phyloP scores from a whole-genome alignment of 2,113 vertebrate genomes.

The Lepisosteus osseus region DNA sequence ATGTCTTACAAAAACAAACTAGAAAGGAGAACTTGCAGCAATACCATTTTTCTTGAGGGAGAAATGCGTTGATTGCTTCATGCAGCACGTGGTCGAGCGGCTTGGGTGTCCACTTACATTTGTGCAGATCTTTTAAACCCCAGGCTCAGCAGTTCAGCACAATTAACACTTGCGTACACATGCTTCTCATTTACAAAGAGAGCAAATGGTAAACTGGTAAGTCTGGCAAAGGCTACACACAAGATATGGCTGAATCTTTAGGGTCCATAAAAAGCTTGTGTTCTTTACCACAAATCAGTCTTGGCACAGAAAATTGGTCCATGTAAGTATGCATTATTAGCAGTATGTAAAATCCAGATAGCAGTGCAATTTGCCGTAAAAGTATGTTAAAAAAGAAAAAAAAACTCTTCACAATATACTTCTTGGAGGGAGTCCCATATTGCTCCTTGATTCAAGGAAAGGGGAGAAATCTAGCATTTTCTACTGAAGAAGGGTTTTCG shows the following conservation, averaged over 20 bases:
- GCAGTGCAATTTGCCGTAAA: slow-evolving; percentile 71
- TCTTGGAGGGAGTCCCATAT: slow-evolving; percentile 73
- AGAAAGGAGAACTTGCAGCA: slow-evolving; percentile 9
- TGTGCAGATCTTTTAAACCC: slow-evolving; percentile 5
- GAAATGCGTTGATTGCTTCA: slow-evolving; percentile 52
- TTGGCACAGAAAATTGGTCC: slow-evolving; percentile 71
- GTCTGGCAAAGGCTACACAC: slow-evolving; percentile 28
- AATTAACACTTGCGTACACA: slow-evolving; percentile 25
- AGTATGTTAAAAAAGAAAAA: slow-evolving; percentile 54
- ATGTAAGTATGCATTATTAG: slow-evolving; percentile 60
- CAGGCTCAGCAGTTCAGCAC: neutral
- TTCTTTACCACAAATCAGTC: slow-evolving; percentile 56
- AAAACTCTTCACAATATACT: slow-evolving; percentile 57
- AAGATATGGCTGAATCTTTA: slow-evolving; percentile 21
- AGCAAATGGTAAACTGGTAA: slow-evolving; percentile 19
- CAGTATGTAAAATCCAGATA: slow-evolving; percentile 69
- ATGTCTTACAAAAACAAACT: slow-evolving; percentile 42
- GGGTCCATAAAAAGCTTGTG: slow-evolving; percentile 23
- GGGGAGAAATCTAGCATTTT: slow-evolving; percentile 74
- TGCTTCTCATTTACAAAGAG: slow-evolving; percentile 34
- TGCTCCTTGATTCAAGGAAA: slow-evolving; percentile 99
- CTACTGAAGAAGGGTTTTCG: slow-evolving; percentile 55
- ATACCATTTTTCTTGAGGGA: slow-evolving; percentile 31
- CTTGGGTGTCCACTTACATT: slow-evolving; percentile 40
- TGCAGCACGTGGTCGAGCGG: slow-evolving; percentile 47